phyloP scores from a whole-genome alignment of 2,113 vertebrate species.

The Protobothrops flavoviridis region DNA sequence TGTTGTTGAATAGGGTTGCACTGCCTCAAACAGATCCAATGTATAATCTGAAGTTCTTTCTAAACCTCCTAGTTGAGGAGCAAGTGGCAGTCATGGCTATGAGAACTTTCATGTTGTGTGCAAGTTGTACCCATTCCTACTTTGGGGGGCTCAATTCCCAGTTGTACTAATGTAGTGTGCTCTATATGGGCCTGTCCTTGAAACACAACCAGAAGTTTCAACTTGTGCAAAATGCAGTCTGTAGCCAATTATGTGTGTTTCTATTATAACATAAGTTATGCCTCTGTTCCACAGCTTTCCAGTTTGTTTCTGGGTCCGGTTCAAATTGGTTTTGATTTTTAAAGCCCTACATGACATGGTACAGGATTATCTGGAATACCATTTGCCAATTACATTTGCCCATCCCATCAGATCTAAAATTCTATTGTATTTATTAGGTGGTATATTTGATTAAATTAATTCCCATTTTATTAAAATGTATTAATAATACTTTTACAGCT shows the following conservation, averaged over 20 bases:
- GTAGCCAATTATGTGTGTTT: background rate
- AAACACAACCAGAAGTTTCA: background rate
- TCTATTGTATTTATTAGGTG: background rate
- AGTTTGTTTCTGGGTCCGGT: background rate
- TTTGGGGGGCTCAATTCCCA: background rate
- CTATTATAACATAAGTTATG: no score
- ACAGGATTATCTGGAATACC: background rate
- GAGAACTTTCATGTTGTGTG: background rate
- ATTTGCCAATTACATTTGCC: background rate
- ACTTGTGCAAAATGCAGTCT: background rate
- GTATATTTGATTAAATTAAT: constrained; percentile 10
- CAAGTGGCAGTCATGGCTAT: background rate
- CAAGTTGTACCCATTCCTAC: background rate
- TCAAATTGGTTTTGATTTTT: background rate
- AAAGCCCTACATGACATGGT: background rate
- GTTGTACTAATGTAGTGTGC: background rate
- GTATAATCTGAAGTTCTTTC: background rate
- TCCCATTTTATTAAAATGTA: background rate
- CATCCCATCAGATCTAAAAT: background rate
- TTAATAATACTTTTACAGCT: background rate
- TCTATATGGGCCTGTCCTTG: background rate
- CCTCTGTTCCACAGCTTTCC: background rate
- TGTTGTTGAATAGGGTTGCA: background rate
- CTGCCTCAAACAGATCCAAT: background rate
- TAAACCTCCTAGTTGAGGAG: background rate